phyloP scores from a whole-genome alignment of 2,797 vertebrate species.

The Merluccius polli region DNA sequence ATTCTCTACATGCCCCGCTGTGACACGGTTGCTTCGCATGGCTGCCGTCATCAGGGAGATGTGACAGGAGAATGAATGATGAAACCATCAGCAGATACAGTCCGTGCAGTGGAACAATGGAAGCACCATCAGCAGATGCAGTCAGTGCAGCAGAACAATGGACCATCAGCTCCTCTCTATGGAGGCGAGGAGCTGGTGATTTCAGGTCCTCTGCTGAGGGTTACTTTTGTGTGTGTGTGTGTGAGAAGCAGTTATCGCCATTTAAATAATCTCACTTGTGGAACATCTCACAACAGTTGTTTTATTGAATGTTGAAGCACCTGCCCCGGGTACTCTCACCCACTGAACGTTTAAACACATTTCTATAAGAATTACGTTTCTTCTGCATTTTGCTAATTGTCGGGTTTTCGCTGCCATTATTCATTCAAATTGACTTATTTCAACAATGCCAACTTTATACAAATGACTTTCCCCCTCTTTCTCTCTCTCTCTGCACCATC shows the following conservation, averaged over 20 bases:
- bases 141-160: background rate
- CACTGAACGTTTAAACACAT: background rate
- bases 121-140: background rate
- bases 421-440: background rate
- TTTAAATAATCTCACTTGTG: background rate
- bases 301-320: background rate
- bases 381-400: background rate
- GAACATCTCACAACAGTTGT: background rate
- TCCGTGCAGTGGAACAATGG: background rate
- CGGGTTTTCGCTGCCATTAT: background rate
- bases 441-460: background rate
- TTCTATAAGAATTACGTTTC: background rate
- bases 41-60: conserved; percentile 13
- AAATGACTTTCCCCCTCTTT: background rate
- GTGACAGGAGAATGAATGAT: conserved; percentile 1
- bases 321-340: background rate
- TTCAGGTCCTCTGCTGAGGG: background rate
- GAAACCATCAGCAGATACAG: conserved; percentile 5
- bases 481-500: conserved; percentile 35
- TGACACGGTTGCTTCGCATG: conserved; percentile 9
- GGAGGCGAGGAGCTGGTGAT: background rate
- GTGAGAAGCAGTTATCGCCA: background rate
- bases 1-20: conserved; percentile 22
- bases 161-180: background rate
- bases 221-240: background rate